Base-by-base conservation (phyloP, 2,888 invertebrate genomes). In the Microplitis manilae region DNA sequence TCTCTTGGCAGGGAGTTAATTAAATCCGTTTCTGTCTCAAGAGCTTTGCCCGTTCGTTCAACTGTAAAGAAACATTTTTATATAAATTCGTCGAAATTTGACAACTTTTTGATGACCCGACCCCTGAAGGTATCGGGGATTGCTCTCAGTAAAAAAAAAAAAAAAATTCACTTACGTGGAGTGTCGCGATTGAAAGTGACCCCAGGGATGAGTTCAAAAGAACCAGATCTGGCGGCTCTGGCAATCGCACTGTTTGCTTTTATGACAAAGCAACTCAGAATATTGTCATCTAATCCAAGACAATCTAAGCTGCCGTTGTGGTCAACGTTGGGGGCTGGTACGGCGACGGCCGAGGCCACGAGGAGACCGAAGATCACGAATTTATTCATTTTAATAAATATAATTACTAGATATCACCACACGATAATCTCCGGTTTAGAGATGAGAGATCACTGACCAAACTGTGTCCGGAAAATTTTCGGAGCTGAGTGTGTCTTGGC, bases 201-300 rank as follows among this genome's bases (percentile, higher is more conserved):
- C 77, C 94, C 94, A 68, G 92, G 92, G 80, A 92, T 77, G 73
- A 94, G 83, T 78, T 92, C 91, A 78, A 94, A 90, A 84, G 92
- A 91, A 82, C 90, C 90, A 82, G 92, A 92, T 79, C 92, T 91
- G 67, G 92, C 90, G 0, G 92, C 92, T 75, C 92, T 91, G 82
- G 92, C 91, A 75, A 94, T 83, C 69, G 91, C 91, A 68, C 91
- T 91, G 79, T 92, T 91, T 59, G 93, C 91, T 88, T 93, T 93
- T 70, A 93, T 91, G 62, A 93, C 92, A 77, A 93, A 86, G 88
- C 94, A 94, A 78, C 92, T 91, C 81, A 92, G 85, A 81, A 92
- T 84, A 77, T 92, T 91, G 71, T 91, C 90, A n/a, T 89, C 88
- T 76, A 90, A 90, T 68, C 90, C 81, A 17, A 87, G 71, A 78